Conservation (phyloP, 2,888 invertebrate species). For the Poecilus cupreus region DNA sequence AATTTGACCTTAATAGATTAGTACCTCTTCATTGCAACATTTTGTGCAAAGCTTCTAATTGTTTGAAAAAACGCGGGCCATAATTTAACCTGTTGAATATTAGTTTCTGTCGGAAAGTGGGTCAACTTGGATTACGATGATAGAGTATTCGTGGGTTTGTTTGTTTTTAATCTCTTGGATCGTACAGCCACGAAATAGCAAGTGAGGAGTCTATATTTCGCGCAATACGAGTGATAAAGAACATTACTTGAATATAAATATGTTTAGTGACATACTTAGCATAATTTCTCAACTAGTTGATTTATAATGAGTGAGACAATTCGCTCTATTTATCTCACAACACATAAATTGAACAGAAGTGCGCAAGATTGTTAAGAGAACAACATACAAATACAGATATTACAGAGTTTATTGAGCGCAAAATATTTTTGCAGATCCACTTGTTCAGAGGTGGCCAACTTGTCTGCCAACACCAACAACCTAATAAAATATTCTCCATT, state of each 20-base stretch:
- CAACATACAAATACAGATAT: too few species aligned
- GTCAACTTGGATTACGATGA: conserved; percentile 45
- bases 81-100: conserved; percentile 47
- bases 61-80: background rate
- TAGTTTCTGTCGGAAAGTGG: conserved; percentile 24
- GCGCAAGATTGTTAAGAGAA: too few species aligned
- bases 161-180: conserved; percentile 35
- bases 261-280: background rate
- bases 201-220: conserved; percentile 15
- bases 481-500: too few species aligned
- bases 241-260: conserved; percentile 23
- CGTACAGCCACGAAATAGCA: background rate
- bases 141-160: conserved; percentile 27
- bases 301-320: conserved; percentile 9
- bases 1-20: conserved; percentile 34
- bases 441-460: too few species aligned
- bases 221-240: conserved; percentile 20
- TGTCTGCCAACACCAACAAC: too few species aligned
- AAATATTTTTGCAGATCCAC: too few species aligned
- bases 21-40: background rate
- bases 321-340: conserved; percentile 10
- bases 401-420: background rate
- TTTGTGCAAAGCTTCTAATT: background rate
- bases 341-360: background rate
- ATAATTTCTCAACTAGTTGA: conserved; percentile 28